Percentiles rank a stretch among this genome's conserved stretches.
Evolutionary conservation across 1,140 invertebrate species (phyloP).

Genomic region (Nautilus pompilius): DNA sequence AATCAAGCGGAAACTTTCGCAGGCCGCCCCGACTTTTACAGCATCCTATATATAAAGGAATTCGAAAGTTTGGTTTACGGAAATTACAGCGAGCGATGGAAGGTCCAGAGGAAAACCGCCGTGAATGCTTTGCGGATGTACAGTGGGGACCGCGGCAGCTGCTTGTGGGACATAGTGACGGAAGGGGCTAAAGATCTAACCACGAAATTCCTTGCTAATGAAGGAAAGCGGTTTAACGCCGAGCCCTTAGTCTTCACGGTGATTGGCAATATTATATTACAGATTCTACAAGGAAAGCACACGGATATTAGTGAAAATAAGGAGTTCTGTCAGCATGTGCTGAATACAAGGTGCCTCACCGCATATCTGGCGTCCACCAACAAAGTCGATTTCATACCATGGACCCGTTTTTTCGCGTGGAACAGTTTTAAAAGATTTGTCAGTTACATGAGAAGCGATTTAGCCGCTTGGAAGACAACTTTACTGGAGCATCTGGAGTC

Average conservation of each 20-base stretch:
- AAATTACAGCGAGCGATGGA: conserved; percentile 11
- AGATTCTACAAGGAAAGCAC: conserved; percentile 20
- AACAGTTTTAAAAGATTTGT: conserved; percentile 6
- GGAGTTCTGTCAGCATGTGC: conserved; percentile 9
- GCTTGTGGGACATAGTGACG: conserved; percentile 12
- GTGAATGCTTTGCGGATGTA: conserved; percentile 15
- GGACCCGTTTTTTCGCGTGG: conserved; percentile 11
- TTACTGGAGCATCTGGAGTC: conserved; percentile 37
- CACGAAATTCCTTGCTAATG: conserved; percentile 6
- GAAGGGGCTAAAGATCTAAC: conserved; percentile 12
- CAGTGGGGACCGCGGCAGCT: conserved; percentile 6
- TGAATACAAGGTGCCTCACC: conserved; percentile 7
- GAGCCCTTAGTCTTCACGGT: conserved; percentile 3
- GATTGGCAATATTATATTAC: conserved; percentile 20
- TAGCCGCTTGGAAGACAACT: background rate
- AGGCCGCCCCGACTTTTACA: conserved; percentile 22
- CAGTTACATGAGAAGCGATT: background rate
- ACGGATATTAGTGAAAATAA: conserved; percentile 15
- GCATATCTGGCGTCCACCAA: conserved; percentile 17
- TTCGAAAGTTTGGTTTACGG: conserved; percentile 10
- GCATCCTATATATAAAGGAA: conserved; percentile 3
- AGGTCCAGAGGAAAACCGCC: conserved; percentile 16
- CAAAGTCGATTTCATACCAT: conserved; percentile 20
- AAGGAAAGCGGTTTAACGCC: conserved; percentile 17
- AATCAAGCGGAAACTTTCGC: conserved; percentile 23